Percentiles rank a stretch among this genome's conserved stretches.
These are phyloP conservation scores for Chloroclystis v-ata DNA, from an alignment of 2,888 invertebrate species.

Conservation along the genomic window DNA sequence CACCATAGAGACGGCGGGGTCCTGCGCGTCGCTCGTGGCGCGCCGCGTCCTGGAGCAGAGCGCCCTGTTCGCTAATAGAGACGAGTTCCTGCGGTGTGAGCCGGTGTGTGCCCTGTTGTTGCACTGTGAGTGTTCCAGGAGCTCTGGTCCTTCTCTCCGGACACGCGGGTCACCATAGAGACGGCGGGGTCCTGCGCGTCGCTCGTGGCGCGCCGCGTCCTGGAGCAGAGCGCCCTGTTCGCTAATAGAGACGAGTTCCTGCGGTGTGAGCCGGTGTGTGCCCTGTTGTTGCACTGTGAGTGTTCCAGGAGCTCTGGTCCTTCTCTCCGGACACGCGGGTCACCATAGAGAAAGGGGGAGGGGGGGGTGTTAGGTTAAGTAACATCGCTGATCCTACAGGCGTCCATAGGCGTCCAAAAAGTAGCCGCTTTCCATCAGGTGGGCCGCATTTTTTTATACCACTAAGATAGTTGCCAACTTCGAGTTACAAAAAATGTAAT, in stretches of 20 bases:
- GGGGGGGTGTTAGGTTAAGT: too few relatives aligned
- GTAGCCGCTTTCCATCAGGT: too few relatives aligned
- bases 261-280: constrained; percentile 31
- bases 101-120: constrained; percentile 42
- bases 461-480: too few relatives aligned
- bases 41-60: constrained; percentile 47
- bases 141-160: constrained; percentile 10
- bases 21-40: constrained; percentile 85
- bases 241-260: constrained; percentile 47
- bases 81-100: constrained; percentile 44
- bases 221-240: constrained; percentile 37
- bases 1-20: constrained; percentile 84
- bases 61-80: constrained; percentile 35
- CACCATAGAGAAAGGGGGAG: constrained; percentile 83
- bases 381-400: too few relatives aligned
- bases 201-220: constrained; percentile 73
- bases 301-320: constrained; percentile 8
- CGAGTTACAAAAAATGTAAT: too few relatives aligned
- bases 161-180: constrained; percentile 66
- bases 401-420: too few relatives aligned
- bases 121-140: constrained; percentile 45
- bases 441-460: too few relatives aligned
- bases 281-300: constrained; percentile 55
- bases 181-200: constrained; percentile 90
- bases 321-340: constrained; percentile 30